These are phyloP conservation scores for Poecilia velifera DNA, from an alignment of 2,797 vertebrate genomes.

Conservation along the genomic window DNA sequence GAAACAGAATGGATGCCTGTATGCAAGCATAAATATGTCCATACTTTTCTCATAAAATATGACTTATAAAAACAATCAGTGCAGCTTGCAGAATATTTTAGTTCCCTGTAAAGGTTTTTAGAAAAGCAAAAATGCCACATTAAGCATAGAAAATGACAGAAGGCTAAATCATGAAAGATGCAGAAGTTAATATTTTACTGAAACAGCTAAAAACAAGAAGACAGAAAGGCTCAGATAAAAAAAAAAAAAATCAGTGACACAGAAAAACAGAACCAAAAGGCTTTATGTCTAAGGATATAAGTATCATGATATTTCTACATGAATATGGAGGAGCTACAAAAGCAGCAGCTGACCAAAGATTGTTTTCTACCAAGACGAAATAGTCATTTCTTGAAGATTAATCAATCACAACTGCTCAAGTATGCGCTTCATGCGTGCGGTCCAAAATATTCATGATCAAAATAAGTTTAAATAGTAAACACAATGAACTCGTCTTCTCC, in stretches of 20 bases:
- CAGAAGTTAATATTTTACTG: neutral
- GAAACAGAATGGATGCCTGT: slow-evolving; percentile 2
- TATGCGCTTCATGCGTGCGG: neutral
- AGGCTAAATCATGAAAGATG: neutral
- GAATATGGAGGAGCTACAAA: slow-evolving; percentile 48
- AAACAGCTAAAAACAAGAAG: neutral
- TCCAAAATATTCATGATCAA: neutral
- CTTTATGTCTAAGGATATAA: slow-evolving; percentile 26
- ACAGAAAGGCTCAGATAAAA: neutral
- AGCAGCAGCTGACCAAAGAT: slow-evolving; percentile 24
- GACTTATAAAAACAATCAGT: neutral
- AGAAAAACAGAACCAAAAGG: slow-evolving; percentile 25
- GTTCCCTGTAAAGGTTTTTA: neutral
- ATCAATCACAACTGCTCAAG: slow-evolving; percentile 20
- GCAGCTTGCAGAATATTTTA: neutral
- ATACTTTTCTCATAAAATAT: neutral
- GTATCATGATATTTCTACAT: slow-evolving; percentile 24
- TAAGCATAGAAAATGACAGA: neutral
- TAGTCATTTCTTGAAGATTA: slow-evolving; percentile 60
- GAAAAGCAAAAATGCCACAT: neutral
- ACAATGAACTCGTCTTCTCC: neutral
- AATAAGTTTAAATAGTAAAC: neutral
- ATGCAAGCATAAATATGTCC: slow-evolving; percentile 2
- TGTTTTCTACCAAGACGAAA: slow-evolving; percentile 45
- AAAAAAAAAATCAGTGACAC: slow-evolving; percentile 3